Evolutionary conservation across 2,113 vertebrate species (phyloP).

Genomic region (Danionella cerebrum): DNA sequence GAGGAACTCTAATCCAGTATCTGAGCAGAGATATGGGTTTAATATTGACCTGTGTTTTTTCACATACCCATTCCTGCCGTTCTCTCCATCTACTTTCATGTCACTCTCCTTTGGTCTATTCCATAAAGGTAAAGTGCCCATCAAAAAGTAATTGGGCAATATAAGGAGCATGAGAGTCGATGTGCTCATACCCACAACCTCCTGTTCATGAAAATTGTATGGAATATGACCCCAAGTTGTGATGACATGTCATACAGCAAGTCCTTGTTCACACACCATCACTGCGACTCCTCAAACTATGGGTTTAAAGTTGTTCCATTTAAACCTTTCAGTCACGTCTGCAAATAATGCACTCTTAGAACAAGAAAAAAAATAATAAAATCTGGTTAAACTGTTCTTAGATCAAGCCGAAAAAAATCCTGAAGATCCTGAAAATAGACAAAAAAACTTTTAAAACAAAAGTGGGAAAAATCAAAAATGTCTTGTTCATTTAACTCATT

Average conservation of each 20-base stretch:
- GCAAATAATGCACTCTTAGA: too few relatives aligned
- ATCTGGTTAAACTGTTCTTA: too few relatives aligned
- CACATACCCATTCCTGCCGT: neutral
- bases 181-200: neutral
- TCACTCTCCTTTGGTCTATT: neutral
- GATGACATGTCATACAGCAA: neutral
- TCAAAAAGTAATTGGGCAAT: neutral
- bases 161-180: neutral
- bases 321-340: too few relatives aligned
- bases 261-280: neutral
- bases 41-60: neutral
- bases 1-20: neutral
- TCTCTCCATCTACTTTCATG: neutral
- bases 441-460: too few relatives aligned
- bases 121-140: neutral
- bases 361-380: too few relatives aligned
- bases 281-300: neutral
- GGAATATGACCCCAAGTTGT: neutral
- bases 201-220: neutral
- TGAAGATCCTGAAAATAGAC: too few relatives aligned
- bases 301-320: too few relatives aligned
- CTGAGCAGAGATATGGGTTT: neutral
- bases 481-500: too few relatives aligned
- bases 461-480: too few relatives aligned
- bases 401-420: too few relatives aligned